Base-by-base conservation (phyloP, 2,113 vertebrate genomes). In the Dasyornis broadbenti region DNA sequence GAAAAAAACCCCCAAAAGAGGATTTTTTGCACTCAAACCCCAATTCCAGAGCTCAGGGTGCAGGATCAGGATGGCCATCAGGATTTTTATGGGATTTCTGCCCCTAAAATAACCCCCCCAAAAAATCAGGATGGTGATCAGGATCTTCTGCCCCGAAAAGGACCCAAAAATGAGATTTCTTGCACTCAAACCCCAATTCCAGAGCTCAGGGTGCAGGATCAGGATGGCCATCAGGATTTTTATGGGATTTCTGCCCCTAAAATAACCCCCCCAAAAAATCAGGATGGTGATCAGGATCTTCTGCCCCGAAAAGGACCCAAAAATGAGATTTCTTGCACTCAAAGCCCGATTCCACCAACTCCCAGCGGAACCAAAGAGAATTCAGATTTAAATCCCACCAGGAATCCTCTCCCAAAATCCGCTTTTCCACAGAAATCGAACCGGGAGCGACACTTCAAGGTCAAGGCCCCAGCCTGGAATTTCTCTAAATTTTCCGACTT, bases 361-460 rank as follows among this genome's bases (percentile, higher is more conserved):
- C 26, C 52, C 71, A 40, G 28, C 15, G 64, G 86, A 92, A 89
- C 96, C 96, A 96, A 97, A 95, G 96, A 94, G 37, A 82, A 65
- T 15, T 33, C 26, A 53, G 40, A 26, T 73, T 52, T 22, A 19
- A 30, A 57, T 72, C 61, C 81, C 40, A 10, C 50, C 42, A 40
- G 8, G 42, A 76, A 59, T 63, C 40, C 27, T 42, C 39, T 28
- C 40, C 40, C 56, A 56, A 45, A 47, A 24, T 64, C 45, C 20
- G 0, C 17, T 77, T 68, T 22, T 49, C 61, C 18, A 4, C 33
- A 59, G 49, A 30, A 49, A 50, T 56, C 18, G 24, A 60, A 70
- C 31, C 49, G 1, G 0, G 11, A 40, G 35, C 50, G 52, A 83
- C 45, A n/a, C 18, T 19, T 81, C 7, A 6, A 40, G 26, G 42